These are phyloP conservation scores for Rhagonycha lutea DNA, from an alignment of 2,888 invertebrate species.

Conservation along the genomic window DNA sequence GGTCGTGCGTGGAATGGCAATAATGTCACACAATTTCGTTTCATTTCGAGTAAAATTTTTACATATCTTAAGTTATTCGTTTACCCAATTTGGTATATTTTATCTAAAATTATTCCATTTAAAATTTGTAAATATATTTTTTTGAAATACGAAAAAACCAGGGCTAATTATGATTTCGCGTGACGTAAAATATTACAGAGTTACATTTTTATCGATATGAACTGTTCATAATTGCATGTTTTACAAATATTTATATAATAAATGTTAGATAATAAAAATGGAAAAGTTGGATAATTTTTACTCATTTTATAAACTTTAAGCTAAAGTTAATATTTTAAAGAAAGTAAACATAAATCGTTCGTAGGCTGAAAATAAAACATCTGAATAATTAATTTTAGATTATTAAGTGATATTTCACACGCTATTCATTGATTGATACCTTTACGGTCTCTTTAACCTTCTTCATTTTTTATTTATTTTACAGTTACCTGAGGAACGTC, in stretches of 20 bases:
- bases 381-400: neutral
- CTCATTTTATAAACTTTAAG: neutral
- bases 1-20: conserved; percentile 50
- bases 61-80: neutral
- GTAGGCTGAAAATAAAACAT: neutral
- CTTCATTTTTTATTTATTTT: neutral
- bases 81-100: neutral
- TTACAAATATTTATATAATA: neutral
- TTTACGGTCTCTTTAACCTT: neutral
- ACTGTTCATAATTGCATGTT: neutral
- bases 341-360: neutral
- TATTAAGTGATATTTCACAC: neutral
- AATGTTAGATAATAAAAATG: neutral
- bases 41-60: conserved; percentile 10
- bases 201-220: neutral
- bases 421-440: neutral
- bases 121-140: neutral
- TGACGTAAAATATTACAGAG: neutral
- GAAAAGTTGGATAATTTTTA: neutral
- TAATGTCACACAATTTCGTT: conserved; percentile 31
- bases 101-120: neutral
- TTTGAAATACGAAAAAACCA: neutral
- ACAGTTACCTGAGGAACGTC: neutral
- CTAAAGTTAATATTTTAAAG: neutral
- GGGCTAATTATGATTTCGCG: neutral